phyloP scores from a whole-genome alignment of 37 sponge, comb jelly and placozoan genomes.

The Halisarca cf. caerulea region DNA sequence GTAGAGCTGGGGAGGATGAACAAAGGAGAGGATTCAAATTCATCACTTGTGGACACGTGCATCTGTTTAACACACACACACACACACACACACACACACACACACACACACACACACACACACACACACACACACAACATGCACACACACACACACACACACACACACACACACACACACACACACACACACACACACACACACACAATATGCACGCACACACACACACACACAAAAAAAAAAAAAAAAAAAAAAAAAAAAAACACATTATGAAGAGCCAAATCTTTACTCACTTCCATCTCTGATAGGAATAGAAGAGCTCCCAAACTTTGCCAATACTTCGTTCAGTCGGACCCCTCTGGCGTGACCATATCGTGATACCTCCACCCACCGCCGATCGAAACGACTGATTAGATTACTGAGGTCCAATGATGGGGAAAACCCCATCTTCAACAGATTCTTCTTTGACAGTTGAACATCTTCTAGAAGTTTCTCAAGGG shows the following conservation, averaged over 20 bases:
- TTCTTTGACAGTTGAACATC: slow-evolving; percentile 31
- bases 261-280: not conserved
- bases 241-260: too few species aligned
- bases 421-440: slow-evolving; percentile 31
- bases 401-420: slow-evolving; percentile 48
- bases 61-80: not conserved
- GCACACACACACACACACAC: too few species aligned
- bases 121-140: too few species aligned
- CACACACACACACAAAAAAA: too few species aligned
- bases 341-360: slow-evolving; percentile 8
- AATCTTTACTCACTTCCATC: slow-evolving; percentile 6
- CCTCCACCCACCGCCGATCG: slow-evolving; percentile 53
- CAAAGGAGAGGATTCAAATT: not conserved
- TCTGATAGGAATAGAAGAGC: not conserved
- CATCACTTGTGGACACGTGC: not conserved
- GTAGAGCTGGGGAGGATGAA: slow-evolving; percentile 43
- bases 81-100: too few species aligned
- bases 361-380: slow-evolving; percentile 1
- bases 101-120: too few species aligned
- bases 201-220: too few species aligned
- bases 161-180: too few species aligned
- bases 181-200: too few species aligned
- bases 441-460: not conserved
- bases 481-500: slow-evolving; percentile 43
- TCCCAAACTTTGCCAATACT: slow-evolving; percentile 3